A percentile compares a stretch with the other conserved stretches of the same genome.
Conservation (phyloP, 64 coral and sea anemone genomes). For the Porites australiensis region DNA sequence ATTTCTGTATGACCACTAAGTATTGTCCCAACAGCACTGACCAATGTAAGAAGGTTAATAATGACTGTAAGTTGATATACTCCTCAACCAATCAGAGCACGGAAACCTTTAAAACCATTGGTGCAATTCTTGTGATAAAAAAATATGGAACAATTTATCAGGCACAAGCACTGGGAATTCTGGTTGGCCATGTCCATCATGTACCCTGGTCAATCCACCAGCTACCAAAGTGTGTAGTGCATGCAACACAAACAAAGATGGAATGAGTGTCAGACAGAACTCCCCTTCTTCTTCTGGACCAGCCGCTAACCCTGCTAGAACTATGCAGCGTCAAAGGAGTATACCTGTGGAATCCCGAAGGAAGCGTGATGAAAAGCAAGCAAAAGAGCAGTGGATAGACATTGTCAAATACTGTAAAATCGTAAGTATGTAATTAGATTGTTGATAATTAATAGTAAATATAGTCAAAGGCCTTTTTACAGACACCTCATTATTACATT, state of each 20-base stretch:
- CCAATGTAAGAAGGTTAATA: too few species aligned
- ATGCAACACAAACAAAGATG: constrained; percentile 48
- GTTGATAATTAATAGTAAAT: too few species aligned
- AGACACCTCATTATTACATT: too few species aligned
- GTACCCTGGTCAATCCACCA: constrained; percentile 34
- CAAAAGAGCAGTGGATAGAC: constrained; percentile 86
- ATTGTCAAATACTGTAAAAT: constrained; percentile 83
- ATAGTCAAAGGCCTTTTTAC: too few species aligned
- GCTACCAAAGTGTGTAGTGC: constrained; percentile 44
- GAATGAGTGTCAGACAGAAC: neutral
- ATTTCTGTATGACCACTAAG: too few species aligned
- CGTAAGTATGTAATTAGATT: constrained; percentile 26
- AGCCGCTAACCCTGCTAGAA: constrained; percentile 51
- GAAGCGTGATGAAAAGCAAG: constrained; percentile 84
- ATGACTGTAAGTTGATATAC: too few species aligned
- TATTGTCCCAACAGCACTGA: too few species aligned
- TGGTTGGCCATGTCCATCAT: constrained; percentile 47
- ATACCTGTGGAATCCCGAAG: constrained; percentile 89
- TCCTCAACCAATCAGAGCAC: too few species aligned
- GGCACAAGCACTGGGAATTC: neutral
- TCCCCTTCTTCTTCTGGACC: neutral
- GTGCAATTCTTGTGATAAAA: neutral
- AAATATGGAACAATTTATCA: neutral
- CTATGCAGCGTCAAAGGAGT: constrained; percentile 79
- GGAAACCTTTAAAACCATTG: neutral